Evolutionary conservation across 1,140 invertebrate genomes (phyloP), one percentile per base, ranked within the genome.

Genomic region (Solenopsis invicta): DNA sequence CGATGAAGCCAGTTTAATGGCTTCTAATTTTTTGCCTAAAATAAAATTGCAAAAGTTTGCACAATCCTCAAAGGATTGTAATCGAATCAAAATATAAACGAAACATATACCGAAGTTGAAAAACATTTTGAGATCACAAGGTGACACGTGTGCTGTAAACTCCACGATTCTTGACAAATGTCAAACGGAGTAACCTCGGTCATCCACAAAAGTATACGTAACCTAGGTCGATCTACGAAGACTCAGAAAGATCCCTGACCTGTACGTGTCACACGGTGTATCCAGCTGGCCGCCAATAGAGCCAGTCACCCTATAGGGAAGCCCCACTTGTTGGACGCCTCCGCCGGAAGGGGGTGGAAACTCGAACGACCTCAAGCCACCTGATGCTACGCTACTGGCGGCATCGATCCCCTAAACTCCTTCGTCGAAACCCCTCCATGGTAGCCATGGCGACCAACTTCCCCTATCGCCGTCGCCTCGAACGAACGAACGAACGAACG

Each of bases 381-480:
- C 94, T 94, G 94, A 93, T 94, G 93, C 92, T 95, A 95, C 94
- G 94, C 93, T 92, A 95, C 94, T 95, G 94, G 48, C 91, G 91
- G 75, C 93, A 95, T 95, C 94, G 94, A 95, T 95, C 91, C 92
- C 93, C 93, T 93, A 93, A 95, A 94, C 93, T 93, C 91, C 91
- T 56, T 59, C 91, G 85, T 85, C 78, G 50, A 93, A 93, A 94
- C 91, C 92, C 91, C 90, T 76, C 78, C 81, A 62, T 50, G 75
- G 93, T 95, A 80, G 89, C 90, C 92, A 95, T 95, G 92, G 78
- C 91, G 87, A 95, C 94, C 91, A 93, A 92, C 91, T 91, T 93
- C 85, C 85, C 88, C 80, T 92, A 91, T 89, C 89, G 91, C 76
- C 85, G 69, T 71, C 81, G 61, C 84, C 72, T 87, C 64, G 59